Conservation (phyloP, 2,888 invertebrate genomes). For the Aethes cnicana region DNA sequence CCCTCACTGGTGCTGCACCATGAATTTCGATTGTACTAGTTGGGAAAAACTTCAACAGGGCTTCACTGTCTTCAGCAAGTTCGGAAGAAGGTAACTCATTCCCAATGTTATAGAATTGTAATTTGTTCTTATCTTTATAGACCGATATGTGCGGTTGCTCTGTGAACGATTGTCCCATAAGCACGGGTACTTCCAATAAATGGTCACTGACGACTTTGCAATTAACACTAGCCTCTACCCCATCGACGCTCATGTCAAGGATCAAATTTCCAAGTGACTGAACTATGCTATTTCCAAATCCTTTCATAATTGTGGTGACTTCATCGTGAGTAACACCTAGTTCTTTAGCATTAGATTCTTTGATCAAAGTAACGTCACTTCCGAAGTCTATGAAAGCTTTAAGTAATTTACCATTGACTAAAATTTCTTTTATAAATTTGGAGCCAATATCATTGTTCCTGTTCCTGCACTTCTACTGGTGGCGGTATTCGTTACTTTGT, state of each 20-base stretch:
- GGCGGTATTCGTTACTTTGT: not conserved
- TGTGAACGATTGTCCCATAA: conserved; percentile 12
- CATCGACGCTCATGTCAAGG: conserved; percentile 1
- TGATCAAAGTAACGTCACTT: conserved; percentile 15
- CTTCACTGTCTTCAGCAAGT: not conserved
- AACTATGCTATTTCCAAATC: conserved; percentile 6
- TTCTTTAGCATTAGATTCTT: not conserved
- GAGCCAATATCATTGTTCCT: not conserved
- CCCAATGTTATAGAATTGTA: not conserved
- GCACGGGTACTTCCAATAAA: not conserved
- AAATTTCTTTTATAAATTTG: conserved; percentile 5
- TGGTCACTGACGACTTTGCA: conserved; percentile 6
- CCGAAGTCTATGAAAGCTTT: conserved; percentile 25
- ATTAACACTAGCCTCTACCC: not conserved
- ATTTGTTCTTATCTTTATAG: not conserved
- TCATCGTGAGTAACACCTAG: not conserved
- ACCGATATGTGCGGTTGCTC: conserved; percentile 8
- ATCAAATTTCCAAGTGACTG: conserved; percentile 1
- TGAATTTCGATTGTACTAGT: not conserved
- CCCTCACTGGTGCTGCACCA: conserved; percentile 1
- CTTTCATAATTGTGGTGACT: conserved; percentile 4
- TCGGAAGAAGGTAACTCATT: not conserved
- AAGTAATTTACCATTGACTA: not conserved
- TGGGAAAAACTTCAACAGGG: not conserved
- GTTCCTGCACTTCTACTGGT: too few species aligned